Evolutionary conservation across 2,888 invertebrate genomes (phyloP).

Genomic region (Rambutsinella grinnellia): DNA sequence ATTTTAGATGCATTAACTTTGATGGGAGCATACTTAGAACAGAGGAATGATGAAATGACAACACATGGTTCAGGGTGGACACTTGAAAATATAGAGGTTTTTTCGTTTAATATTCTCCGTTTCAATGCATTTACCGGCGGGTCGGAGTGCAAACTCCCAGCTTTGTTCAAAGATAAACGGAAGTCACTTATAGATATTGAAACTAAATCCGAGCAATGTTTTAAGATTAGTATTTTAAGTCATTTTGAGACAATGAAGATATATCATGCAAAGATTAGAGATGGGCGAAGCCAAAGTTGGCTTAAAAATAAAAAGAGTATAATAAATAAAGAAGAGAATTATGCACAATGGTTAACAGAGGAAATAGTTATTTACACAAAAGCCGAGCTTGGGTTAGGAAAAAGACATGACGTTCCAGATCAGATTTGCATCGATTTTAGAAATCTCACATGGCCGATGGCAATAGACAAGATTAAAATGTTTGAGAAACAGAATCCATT

Average conservation of each 20-base stretch:
- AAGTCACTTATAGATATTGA: background rate
- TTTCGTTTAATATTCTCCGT: background rate
- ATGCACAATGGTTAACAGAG: background rate
- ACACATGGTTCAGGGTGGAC: background rate
- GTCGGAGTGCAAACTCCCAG: background rate
- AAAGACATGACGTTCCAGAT: background rate
- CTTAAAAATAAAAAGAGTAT: background rate
- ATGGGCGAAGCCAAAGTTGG: background rate
- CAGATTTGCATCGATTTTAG: background rate
- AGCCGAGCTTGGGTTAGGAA: background rate
- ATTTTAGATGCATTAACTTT: background rate
- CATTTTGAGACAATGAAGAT: background rate
- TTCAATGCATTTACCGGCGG: background rate
- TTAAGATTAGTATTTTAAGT: background rate
- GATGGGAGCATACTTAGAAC: background rate
- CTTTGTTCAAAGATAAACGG: background rate
- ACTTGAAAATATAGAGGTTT: background rate
- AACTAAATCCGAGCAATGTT: background rate
- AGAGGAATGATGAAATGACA: background rate
- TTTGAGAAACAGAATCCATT: constrained; percentile 20
- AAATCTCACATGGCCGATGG: background rate
- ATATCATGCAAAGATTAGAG: background rate
- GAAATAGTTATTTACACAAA: background rate
- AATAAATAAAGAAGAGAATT: background rate
- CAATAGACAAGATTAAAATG: background rate